Evolutionary conservation across 2,888 invertebrate species (phyloP).

Genomic region (Drosophila demipolita): DNA sequence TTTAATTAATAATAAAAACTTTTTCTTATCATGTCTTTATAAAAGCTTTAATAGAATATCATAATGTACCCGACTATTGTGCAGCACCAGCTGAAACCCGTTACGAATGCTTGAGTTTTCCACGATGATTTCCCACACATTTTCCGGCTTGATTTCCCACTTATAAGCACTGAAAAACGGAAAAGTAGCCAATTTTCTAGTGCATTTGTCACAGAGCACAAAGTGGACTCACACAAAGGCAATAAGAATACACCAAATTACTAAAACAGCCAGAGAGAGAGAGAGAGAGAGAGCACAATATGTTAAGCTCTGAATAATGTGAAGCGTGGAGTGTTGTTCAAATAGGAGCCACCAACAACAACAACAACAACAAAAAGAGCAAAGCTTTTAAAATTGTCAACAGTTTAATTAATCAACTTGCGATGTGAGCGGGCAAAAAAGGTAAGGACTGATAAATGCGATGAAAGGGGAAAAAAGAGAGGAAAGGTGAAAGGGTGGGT

Average conservation of each 20-base stretch:
- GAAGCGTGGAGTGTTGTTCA: conserved; percentile 27
- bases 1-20: background rate
- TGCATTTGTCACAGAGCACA: conserved; percentile 64
- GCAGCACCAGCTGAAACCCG: conserved; percentile 8
- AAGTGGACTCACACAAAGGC: conserved; percentile 45
- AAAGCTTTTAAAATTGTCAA: conserved; percentile 78
- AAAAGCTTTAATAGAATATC: background rate
- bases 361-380: conserved; percentile 14
- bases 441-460: conserved; percentile 41
- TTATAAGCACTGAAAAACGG: conserved; percentile 1
- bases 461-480: background rate
- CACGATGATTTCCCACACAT: conserved; percentile 35
- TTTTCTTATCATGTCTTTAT: background rate
- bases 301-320: conserved; percentile 75
- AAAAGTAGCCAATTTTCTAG: conserved; percentile 68
- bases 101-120: conserved; percentile 19
- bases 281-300: conserved; percentile 24
- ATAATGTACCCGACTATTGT: background rate
- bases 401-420: conserved; percentile 78
- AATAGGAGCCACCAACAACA: conserved; percentile 5
- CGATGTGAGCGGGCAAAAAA: conserved; percentile 6
- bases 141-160: conserved; percentile 10
- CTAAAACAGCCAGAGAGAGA: conserved; percentile 14
- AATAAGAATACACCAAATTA: conserved; percentile 52
- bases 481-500: background rate